Percentiles rank a stretch among this genome's conserved stretches.
Conservation (phyloP, 2,113 vertebrate species). For the Otis tarda region DNA sequence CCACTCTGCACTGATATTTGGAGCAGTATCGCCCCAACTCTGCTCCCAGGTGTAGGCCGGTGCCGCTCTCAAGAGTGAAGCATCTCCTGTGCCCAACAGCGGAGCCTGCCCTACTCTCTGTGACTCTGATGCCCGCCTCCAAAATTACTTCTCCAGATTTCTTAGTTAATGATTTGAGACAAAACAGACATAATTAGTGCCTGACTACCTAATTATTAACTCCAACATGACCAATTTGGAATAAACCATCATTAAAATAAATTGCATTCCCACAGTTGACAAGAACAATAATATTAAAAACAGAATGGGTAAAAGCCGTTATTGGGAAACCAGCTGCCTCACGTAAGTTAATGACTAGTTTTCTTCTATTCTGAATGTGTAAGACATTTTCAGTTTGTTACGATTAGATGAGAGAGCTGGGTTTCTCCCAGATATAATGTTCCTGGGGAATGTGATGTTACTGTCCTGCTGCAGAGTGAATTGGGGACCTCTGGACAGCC, state of each 20-base stretch:
- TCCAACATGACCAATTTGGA: constrained; percentile 40
- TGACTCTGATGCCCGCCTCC: neutral
- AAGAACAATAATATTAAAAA: constrained; percentile 63
- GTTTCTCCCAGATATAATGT: neutral
- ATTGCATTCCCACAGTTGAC: constrained; percentile 41
- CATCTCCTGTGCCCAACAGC: neutral
- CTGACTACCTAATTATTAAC: constrained; percentile 60
- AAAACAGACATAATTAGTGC: constrained; percentile 63
- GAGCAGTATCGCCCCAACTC: neutral
- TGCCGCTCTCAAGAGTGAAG: neutral
- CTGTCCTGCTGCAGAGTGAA: neutral
- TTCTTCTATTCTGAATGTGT: neutral
- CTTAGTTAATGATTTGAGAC: constrained; percentile 49
- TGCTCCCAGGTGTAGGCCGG: neutral
- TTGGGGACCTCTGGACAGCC: neutral
- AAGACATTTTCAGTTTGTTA: constrained; percentile 9
- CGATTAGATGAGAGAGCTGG: neutral
- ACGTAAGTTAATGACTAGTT: constrained; percentile 56
- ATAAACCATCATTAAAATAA: constrained; percentile 52
- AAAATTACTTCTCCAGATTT: constrained; percentile 38
- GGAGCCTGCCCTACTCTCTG: neutral
- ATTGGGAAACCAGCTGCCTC: constrained; percentile 55
- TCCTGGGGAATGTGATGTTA: fast-evolving
- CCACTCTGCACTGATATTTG: neutral
- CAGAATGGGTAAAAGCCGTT: constrained; percentile 16